Base-by-base conservation (phyloP, 2,888 invertebrate species). In the Tipula helvola region DNA sequence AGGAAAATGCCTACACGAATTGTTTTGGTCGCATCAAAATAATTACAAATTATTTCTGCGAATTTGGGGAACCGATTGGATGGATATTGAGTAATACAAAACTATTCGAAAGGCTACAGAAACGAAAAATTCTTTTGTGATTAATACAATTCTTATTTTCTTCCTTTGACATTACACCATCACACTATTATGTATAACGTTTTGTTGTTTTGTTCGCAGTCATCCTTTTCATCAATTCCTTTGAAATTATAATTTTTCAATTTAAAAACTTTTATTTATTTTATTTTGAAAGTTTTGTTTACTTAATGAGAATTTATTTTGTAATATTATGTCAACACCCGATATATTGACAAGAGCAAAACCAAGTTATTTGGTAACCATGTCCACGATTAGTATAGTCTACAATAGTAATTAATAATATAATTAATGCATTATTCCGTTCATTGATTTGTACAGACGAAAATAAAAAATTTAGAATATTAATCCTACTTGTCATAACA, bases 221-320 rank as follows among this genome's bases (percentile, higher is more conserved):
- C 28, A 71, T 18, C 16, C 5, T 57, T 57, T 57, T 57, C 7
- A 57, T 71, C 71, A 71, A 71, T 71, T 71, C 71, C 71, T 71
- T 71, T 71, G 71, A 71, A 71, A 71, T 71, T 71, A 71, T 71
- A 71, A 71, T 71, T 71, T 71, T 71, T 71, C 71, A 71, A 71
- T 71, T 71, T 71, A 18, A 71, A 71, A 71, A 71, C 28, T 71
- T 71, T 71, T 71, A 28, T 71, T 71, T 71, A 71, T 71, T 28
- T 71, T 71, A 57, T 57, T 57, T 16, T 16, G 28, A 71, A 71
- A 71, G 71, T 71, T 71, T 71, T 28, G 71, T 3, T 57, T 57
- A 10, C 57, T 18, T 71, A 5, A 71, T 28, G 3, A 28, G 71
- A 28, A 28, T 28, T 71, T 12, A 71, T 12, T 57, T n/a, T 71